Evolutionary conservation across 1,140 invertebrate genomes (phyloP).

Genomic region (Sinella curviseta): DNA sequence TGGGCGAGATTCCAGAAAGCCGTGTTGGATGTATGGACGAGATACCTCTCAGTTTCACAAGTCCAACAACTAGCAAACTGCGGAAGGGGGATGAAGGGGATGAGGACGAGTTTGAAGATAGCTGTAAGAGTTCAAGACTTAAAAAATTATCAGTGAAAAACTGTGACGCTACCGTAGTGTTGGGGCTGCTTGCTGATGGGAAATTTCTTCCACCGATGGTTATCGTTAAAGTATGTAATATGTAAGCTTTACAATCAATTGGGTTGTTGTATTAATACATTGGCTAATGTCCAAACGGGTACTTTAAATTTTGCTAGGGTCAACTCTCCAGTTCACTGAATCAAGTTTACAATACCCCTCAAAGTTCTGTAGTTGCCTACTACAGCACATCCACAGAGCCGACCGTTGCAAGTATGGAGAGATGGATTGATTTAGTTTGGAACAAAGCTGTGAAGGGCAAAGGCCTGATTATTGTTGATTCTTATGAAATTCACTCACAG

Average conservation of each 20-base stretch:
- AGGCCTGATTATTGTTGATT: conserved; percentile 43
- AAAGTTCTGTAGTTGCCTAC: conserved; percentile 42
- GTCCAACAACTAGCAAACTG: conserved; percentile 18
- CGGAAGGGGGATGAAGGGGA: not conserved
- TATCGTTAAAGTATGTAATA: conserved; percentile 38
- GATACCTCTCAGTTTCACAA: conserved; percentile 45
- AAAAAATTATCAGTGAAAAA: conserved; percentile 39
- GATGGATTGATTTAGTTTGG: conserved; percentile 45
- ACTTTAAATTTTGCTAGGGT: conserved; percentile 20
- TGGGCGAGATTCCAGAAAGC: not conserved
- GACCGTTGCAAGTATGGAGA: conserved; percentile 26
- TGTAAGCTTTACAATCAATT: not conserved
- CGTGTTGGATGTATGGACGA: conserved; percentile 46
- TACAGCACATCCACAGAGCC: conserved; percentile 42
- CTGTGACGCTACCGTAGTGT: conserved; percentile 44
- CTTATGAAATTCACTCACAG: conserved; percentile 42
- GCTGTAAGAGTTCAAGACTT: not conserved
- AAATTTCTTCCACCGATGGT: conserved; percentile 42
- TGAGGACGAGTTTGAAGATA: not conserved
- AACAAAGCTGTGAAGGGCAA: too few species aligned
- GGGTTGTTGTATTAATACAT: not conserved
- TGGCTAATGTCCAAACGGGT: not conserved
- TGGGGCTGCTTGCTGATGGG: conserved; percentile 39
- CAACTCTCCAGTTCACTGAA: conserved; percentile 7
- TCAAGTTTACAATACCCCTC: conserved; percentile 31